These are phyloP conservation scores for Chymomyza caudatula DNA, from an alignment of 2,888 invertebrate genomes.

Conservation along the genomic window DNA sequence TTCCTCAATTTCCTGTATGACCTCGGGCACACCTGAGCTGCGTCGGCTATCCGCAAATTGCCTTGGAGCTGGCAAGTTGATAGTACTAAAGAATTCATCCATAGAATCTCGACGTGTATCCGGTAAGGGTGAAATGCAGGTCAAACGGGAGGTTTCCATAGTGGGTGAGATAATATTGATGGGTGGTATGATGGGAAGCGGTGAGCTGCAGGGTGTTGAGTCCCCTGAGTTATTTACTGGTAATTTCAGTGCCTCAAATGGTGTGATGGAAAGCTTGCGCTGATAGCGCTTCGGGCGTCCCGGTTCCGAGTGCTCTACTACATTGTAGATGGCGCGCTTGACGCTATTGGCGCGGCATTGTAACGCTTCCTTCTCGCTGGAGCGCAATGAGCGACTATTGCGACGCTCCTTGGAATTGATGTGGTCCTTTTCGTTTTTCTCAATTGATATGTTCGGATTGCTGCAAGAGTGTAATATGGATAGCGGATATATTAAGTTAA, in stretches of 20 bases:
- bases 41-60: constrained; percentile 90
- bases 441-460: constrained; percentile 78
- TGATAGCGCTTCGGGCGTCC: constrained; percentile 79
- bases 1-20: constrained; percentile 74
- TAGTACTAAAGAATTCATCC: constrained; percentile 79
- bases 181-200: constrained; percentile 74
- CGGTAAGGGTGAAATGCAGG: constrained; percentile 84
- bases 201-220: constrained; percentile 76
- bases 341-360: constrained; percentile 87
- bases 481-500: not conserved
- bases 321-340: constrained; percentile 88
- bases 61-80: constrained; percentile 85
- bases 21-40: constrained; percentile 80
- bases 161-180: constrained; percentile 78
- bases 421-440: constrained; percentile 80
- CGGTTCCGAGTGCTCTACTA: constrained; percentile 88
- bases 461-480: constrained; percentile 31
- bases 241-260: constrained; percentile 76
- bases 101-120: constrained; percentile 81
- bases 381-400: constrained; percentile 76
- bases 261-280: constrained; percentile 76
- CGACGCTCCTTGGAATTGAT: constrained; percentile 78
- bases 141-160: constrained; percentile 79
- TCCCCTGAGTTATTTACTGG: constrained; percentile 70
- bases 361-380: constrained; percentile 81